Evolutionary conservation across 2,797 vertebrate species (phyloP), one percentile per base, ranked within the genome.

Genomic region (Thalassophryne amazonica): DNA sequence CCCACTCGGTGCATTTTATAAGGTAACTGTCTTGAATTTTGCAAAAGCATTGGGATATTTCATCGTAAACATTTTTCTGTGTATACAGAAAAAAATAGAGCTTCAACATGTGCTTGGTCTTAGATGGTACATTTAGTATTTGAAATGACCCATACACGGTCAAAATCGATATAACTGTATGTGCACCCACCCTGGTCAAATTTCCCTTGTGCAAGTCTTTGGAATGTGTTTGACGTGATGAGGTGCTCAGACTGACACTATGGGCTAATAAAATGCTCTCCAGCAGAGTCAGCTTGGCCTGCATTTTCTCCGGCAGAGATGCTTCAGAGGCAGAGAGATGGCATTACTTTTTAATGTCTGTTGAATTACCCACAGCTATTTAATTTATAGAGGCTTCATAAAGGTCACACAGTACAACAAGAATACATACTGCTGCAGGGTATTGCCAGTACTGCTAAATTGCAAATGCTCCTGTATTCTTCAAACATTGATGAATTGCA

Each of bases 261-360:
- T 27, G 24, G 29, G 63, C 69, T 81, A 77, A 84, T 81, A 65
- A 80, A 83, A 78, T 50, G 66, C 9, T 23, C 49, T 73, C 57
- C 39, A 1, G 18, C 61, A 56, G 70, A 74, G 37, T 69, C 12
- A 35, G 22, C 52, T 19, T 41, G 5, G 53, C 67, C 59, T 36
- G 53, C 64, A 43, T 62, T 65, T 60, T 21, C 33, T 67, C 57
- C 62, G 42, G 70, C 53, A 48, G 62, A 62, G 58, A 62, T 36
- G 48, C 67, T 64, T 48, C 72, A 56, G 53, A 56, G 65, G 20
- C 2, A 4, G 47, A 55, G 41, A 8, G 13, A 37, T 42, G 50
- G 43, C 65, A 80, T 79, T 79, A 76, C 64, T 79, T 73, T 81
- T 75, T 78, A 76, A 81, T 78, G 60, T 60, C 49, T 37, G 65